These are phyloP conservation scores for Alexandromys oeconomus DNA, from an alignment of 2,797 vertebrate genomes.

Conservation along the genomic window DNA sequence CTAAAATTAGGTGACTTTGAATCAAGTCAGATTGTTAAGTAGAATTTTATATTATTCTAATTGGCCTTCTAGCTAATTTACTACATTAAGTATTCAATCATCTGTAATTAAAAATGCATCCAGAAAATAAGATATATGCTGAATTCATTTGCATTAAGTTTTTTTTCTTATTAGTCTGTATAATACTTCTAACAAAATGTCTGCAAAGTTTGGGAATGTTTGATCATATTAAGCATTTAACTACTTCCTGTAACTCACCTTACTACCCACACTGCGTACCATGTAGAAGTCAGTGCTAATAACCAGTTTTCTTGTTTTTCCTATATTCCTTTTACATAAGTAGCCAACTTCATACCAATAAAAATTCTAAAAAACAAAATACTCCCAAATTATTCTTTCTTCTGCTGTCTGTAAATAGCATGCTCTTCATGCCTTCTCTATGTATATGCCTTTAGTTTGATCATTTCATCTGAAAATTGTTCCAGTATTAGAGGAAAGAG, in stretches of 20 bases:
- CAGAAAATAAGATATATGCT: conserved; percentile 24
- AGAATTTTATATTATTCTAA: conserved; percentile 35
- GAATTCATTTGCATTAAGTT: background rate
- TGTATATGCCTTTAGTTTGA: background rate
- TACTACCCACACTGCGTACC: accelerated
- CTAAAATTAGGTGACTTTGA: conserved; percentile 50
- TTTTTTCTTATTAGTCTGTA: background rate
- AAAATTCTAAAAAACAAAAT: background rate
- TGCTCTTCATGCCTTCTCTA: background rate
- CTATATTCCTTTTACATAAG: background rate
- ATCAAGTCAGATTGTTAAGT: conserved; percentile 10
- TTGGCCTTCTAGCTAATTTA: conserved; percentile 28
- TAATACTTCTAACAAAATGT: background rate
- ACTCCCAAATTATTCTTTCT: background rate
- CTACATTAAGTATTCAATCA: conserved; percentile 23
- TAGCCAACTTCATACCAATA: background rate
- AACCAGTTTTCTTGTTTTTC: background rate
- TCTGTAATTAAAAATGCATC: background rate
- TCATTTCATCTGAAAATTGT: background rate
- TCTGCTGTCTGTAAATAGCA: background rate
- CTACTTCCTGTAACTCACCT: background rate
- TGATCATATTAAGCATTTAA: background rate
- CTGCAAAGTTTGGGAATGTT: background rate
- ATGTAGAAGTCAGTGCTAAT: background rate
- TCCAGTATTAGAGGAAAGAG: background rate